phyloP scores from a whole-genome alignment of 2,797 vertebrate genomes.

The Mareca strepera region DNA sequence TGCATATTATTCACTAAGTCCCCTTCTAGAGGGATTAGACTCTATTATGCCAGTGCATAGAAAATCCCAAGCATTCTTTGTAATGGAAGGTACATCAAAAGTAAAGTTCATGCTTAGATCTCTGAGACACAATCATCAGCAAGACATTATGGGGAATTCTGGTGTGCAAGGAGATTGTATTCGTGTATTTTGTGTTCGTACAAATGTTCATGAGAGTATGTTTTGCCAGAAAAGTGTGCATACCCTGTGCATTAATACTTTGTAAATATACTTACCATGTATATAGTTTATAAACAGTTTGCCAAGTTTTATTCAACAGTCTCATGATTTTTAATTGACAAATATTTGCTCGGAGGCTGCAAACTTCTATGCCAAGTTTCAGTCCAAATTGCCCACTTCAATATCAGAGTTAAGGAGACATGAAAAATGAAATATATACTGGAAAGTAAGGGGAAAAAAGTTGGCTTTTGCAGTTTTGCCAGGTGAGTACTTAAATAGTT shows the following conservation, averaged over 20 bases:
- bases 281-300: constrained; percentile 22
- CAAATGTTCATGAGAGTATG: rapidly evolving
- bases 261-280: not conserved
- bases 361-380: constrained; percentile 65
- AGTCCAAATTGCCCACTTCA: constrained; percentile 53
- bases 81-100: not conserved
- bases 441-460: not conserved
- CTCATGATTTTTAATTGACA: constrained; percentile 68
- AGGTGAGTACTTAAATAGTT: constrained; percentile 42
- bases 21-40: not conserved
- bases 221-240: not conserved
- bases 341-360: constrained; percentile 73
- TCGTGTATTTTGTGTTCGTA: not conserved
- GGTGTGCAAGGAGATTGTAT: not conserved
- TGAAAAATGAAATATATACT: constrained; percentile 44
- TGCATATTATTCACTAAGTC: not conserved
- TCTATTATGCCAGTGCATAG: not conserved
- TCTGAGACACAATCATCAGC: not conserved
- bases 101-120: not conserved
- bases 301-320: constrained; percentile 37
- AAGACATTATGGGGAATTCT: not conserved
- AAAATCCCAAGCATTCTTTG: not conserved
- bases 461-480: constrained; percentile 25
- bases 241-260: not conserved
- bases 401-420: constrained; percentile 41